Evolutionary conservation across 2,797 vertebrate genomes (phyloP).

Genomic region (Galaxias olidus): DNA sequence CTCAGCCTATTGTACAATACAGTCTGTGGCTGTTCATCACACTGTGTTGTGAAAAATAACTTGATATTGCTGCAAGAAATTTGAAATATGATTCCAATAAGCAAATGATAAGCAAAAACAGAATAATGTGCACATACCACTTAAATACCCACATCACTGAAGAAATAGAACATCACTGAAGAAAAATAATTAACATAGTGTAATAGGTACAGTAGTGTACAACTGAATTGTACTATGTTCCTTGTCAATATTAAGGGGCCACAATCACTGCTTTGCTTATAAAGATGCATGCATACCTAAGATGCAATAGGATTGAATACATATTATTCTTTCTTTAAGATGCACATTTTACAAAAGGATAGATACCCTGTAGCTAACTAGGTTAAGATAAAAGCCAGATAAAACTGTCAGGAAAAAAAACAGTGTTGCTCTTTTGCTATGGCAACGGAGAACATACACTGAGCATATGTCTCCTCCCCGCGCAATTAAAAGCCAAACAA

Average conservation of each 20-base stretch:
- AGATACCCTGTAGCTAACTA: constrained; percentile 61
- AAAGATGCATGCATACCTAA: constrained; percentile 36
- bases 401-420: constrained; percentile 62
- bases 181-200: constrained; percentile 24
- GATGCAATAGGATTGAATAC: constrained; percentile 37
- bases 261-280: constrained; percentile 38
- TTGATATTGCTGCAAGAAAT: constrained; percentile 54
- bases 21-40: constrained; percentile 28
- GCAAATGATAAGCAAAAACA: constrained; percentile 29
- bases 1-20: constrained; percentile 42
- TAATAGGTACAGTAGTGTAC: constrained; percentile 23
- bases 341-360: constrained; percentile 55
- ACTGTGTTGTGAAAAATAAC: constrained; percentile 22
- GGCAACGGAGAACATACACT: constrained; percentile 71
- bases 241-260: constrained; percentile 46
- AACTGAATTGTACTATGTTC: constrained; percentile 46
- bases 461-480: constrained; percentile 59
- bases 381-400: constrained; percentile 63
- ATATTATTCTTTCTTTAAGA: constrained; percentile 36
- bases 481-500: constrained; percentile 77
- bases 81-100: constrained; percentile 41
- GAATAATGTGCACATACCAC: constrained; percentile 8
- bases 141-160: constrained; percentile 32
- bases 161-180: constrained; percentile 6
- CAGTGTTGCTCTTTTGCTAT: constrained; percentile 70